phyloP scores from a whole-genome alignment of 2,888 invertebrate species.

The Clostera curtula region DNA sequence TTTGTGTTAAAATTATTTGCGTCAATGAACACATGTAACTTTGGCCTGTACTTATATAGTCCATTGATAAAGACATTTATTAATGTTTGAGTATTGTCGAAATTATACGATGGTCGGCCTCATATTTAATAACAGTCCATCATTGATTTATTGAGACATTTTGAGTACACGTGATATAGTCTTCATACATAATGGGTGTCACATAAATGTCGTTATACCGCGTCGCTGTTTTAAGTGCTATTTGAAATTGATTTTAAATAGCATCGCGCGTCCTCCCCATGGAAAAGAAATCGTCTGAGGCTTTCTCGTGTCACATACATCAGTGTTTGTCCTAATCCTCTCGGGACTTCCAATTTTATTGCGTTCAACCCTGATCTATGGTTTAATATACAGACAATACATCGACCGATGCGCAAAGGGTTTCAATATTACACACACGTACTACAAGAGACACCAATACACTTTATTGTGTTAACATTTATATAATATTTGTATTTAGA shows the following conservation, averaged over 20 bases:
- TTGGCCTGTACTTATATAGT: slow-evolving; percentile 33
- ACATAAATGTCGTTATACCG: slow-evolving; percentile 29
- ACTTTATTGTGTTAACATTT: too few species aligned
- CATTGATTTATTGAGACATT: slow-evolving; percentile 56
- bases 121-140: slow-evolving; percentile 48
- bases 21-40: slow-evolving; percentile 47
- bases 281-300: slow-evolving; percentile 51
- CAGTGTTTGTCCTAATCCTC: slow-evolving; percentile 68
- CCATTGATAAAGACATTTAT: slow-evolving; percentile 41
- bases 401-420: slow-evolving; percentile 46
- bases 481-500: too few species aligned
- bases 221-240: slow-evolving; percentile 37
- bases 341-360: slow-evolving; percentile 67
- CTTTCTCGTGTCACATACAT: slow-evolving; percentile 66
- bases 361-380: slow-evolving; percentile 62
- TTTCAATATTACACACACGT: too few species aligned
- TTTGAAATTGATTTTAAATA: slow-evolving; percentile 62
- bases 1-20: slow-evolving; percentile 67
- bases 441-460: too few species aligned
- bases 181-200: slow-evolving; percentile 37
- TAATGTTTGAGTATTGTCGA: slow-evolving; percentile 46
- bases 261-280: slow-evolving; percentile 40
- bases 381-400: slow-evolving; percentile 58
- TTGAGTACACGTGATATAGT: slow-evolving; percentile 46
- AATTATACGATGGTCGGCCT: slow-evolving; percentile 54